phyloP scores from a whole-genome alignment of 2,888 invertebrate species.

The Sphaerophoria rueppellii region DNA sequence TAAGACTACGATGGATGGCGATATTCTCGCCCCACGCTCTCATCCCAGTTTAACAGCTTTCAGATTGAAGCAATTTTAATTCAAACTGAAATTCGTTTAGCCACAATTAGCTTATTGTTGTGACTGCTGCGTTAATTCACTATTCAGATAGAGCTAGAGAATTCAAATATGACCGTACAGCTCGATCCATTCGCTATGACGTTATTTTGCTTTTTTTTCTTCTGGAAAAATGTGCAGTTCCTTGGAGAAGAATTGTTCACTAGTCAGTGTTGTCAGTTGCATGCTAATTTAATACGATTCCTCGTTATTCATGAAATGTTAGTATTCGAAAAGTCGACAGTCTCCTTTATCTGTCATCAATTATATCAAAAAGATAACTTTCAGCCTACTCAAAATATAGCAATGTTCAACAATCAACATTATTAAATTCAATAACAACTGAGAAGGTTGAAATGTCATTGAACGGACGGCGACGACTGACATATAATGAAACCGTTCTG shows the following conservation, averaged over 20 bases:
- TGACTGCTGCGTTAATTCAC: constrained; percentile 28
- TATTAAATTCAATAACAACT: not conserved
- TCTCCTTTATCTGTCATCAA: not conserved
- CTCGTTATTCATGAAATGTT: constrained; percentile 9
- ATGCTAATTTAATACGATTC: constrained; percentile 40
- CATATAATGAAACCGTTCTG: constrained; percentile 25
- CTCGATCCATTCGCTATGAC: no score
- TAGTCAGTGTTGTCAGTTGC: not conserved
- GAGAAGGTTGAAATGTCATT: constrained; percentile 58
- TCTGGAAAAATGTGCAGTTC: constrained; percentile 24
- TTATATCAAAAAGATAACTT: constrained; percentile 5
- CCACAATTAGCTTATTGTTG: constrained; percentile 65
- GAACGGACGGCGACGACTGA: constrained; percentile 21
- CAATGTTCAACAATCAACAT: not conserved
- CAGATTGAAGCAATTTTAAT: constrained; percentile 37
- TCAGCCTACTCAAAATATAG: not conserved
- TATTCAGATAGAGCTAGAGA: constrained; percentile 1
- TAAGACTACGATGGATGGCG: no score
- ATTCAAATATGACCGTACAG: constrained; percentile 9
- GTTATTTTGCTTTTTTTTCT: constrained; percentile 21
- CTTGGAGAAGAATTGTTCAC: constrained; percentile 5
- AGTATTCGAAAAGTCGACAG: not conserved
- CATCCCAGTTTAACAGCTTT: not conserved
- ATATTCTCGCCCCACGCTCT: not conserved
- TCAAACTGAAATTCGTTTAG: constrained; percentile 25